Base-by-base conservation (phyloP, 2,888 invertebrate genomes). In the Apeira syringaria region DNA sequence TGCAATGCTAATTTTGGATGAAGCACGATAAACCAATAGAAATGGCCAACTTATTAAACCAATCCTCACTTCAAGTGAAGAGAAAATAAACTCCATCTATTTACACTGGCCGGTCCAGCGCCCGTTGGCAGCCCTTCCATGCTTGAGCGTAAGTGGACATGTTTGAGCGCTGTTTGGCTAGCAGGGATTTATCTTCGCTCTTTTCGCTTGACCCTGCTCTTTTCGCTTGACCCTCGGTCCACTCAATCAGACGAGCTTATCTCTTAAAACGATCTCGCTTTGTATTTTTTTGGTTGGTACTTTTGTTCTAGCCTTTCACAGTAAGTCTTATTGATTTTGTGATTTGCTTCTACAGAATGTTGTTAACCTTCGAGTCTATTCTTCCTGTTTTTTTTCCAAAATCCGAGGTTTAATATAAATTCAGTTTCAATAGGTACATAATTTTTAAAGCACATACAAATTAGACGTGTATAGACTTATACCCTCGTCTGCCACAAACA, bases 151-250 rank as follows among this genome's bases (percentile, higher is more conserved):
- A 86, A 88, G 88, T 85, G 86, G 83, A 82, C 87, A 78, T 72
- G 70, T 82, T 84, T 80, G 73, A 86, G 86, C 83, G 80, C 68
- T 86, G 78, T 87, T 88, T 87, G 87, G 84, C 71, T 81, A 83
- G 78, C 62, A 76, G 79, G 80, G 88, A 86, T 88, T 86, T 47
- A 82, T 86, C 80, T 85, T 5, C 39, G 85, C 86, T 85, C 86
- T 80, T 84, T 87, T 78, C 68, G 65, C 64, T 66, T 68, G 67
- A 67, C 82, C 85, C 79, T 84, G 87, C 86, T 85, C 86, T 80
- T 85, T 87, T 78, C 66, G 64, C 64, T 65, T 68, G 68, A 67
- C 75, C 74, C 72, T 74, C 68, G 67, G 68, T 71, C 77, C 76
- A 72, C 83, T 86, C 84, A 83, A 85, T 88, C 86, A 83, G 72